Base-by-base conservation (phyloP, 2,888 invertebrate genomes). In the Melieria picta region DNA sequence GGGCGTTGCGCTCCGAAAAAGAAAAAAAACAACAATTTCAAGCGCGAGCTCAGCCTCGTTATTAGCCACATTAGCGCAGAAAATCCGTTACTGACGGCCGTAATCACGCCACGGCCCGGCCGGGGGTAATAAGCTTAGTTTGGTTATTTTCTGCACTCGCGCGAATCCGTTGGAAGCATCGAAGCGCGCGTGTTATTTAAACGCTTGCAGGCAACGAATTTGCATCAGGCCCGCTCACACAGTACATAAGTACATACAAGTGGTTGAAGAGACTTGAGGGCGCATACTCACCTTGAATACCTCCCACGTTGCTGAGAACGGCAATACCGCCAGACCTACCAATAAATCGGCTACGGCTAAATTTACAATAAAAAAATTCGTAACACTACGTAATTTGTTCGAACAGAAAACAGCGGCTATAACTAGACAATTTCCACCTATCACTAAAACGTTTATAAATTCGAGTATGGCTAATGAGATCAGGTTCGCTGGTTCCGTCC, bases 351-450 rank as follows among this genome's bases (percentile, higher is more conserved):
- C 98, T 30, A 97, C 95, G 0, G 98, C 98, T 82, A 99, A 90
- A 62, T 97, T 98, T 75, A 98, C 96, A 85, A 99, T 98, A 89
- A 99, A 97, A 83, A 96, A 91, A 87, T 99, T 98, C 75, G 98
- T 98, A 79, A 98, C 97, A 78, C 96, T 96, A 78, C 98, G 91
- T 78, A 99, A 90, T 87, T 97, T 97, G 75, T 93, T 93, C 10
- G 94, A 94, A 87, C 94, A 93, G 85, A 94, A 93, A 72, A 98
- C 97, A 71, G 97, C 96, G 67, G 94, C 92, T 82, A 98, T 96
- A 80, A 98, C 97, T 78, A 98, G 90, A 84, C 94, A 93, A 89
- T 98, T 98, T 74, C 91, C 97, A 72, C 94, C 91, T 77, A 97
- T 93, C 77, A 97, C 96, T 85, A 96, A 91, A 65, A 96, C 91